Evolutionary conservation across 2,797 vertebrate genomes (phyloP), one percentile per base, ranked within the genome.

Genomic region (Peromyscus attwateri): DNA sequence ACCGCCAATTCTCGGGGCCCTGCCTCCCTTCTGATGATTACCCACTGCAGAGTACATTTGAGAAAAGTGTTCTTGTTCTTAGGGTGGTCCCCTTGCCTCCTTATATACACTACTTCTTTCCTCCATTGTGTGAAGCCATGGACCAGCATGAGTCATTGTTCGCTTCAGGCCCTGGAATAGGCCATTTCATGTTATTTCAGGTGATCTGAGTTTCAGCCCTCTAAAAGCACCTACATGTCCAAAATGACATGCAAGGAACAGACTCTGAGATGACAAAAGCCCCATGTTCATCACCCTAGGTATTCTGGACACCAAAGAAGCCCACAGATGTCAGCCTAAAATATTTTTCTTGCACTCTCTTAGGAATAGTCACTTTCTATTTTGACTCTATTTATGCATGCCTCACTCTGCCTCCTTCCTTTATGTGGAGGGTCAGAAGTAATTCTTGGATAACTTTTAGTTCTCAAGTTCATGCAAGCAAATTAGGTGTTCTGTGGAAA

Each of bases 161-260:
- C 90, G 57, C 7, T 40, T 52, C 13, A 52, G 23, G 6, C 68
- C n/a, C 87, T n/a, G 11, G 43, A 87, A 31, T 16, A 43, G 43
- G 71, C n/a, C 89, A 96, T n/a, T 64, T 70, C 92, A 84, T 97
- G 77, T 94, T 94, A 92, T 91, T 97, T 93, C 95, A 96, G 96
- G 93, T 96, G 95, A 76, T 34, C 79, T 60, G 52, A 80, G 71
- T 46, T 37, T 81, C 5, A 0, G n/a, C 29, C 94, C 57, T 4
- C 19, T 49, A 75, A 27, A 76, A 93, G 25, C n/a, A 29, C 55
- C 52, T 89, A 3, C 27, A 19, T 81, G 66, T 75, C 3, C 0
- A 91, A 92, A 97, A 70, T 77, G 75, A 87, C 85, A 77, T 7
- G 81, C 87, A 83, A 92, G 77, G 40, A 95, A 43, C 25, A 92